Base-by-base conservation (phyloP, 2,888 invertebrate genomes). In the Drosophila rubida region DNA sequence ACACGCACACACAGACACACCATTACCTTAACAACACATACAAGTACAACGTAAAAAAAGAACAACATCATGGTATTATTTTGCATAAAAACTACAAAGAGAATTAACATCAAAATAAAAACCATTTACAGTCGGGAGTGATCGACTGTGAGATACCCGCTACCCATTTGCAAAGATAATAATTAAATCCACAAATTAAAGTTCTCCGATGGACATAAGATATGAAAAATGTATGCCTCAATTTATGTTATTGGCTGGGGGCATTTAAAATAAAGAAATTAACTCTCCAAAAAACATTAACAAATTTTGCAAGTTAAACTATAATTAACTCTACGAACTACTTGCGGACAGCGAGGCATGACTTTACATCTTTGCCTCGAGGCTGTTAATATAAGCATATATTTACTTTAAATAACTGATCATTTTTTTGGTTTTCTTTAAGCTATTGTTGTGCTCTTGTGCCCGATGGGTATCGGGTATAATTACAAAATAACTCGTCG, bases 41-140 rank as follows among this genome's bases (percentile, higher is more conserved):
- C 46, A 55, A 46, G 19, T 60, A 68, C 39, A 71, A 45, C 75
- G 55, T 73, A 71, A 39, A 25, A 50, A 62, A 35, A 32, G 25
- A 9, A 19, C 45, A 39, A 32, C 35, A 37, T 32, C 46, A 27
- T 48, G 14, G 19, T 58, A 57, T 55, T 59, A 42, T 51, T 55
- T 74, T 57, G 46, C 53, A 53, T 48, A 46, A 60, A 42, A 32
- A 32, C 16, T 9, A n/a, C 37, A 14, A 27, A 39, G 27, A 25
- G 50, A 41, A 30, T n/a, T n/a, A 8, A 25, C 13, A 35, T 59
- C 16, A 11, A 46, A 30, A 19, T 16, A 41, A 46, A 57, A 39
- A 30, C 22, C 11, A 30, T 13, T 32, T 5, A n/a, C 4, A 30
- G 13, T 39, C 16, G 39, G 3, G 39, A 8, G 39, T 39, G 39